phyloP scores from a whole-genome alignment of 2,113 vertebrate species.

The Ornithorhynchus anatinus region DNA sequence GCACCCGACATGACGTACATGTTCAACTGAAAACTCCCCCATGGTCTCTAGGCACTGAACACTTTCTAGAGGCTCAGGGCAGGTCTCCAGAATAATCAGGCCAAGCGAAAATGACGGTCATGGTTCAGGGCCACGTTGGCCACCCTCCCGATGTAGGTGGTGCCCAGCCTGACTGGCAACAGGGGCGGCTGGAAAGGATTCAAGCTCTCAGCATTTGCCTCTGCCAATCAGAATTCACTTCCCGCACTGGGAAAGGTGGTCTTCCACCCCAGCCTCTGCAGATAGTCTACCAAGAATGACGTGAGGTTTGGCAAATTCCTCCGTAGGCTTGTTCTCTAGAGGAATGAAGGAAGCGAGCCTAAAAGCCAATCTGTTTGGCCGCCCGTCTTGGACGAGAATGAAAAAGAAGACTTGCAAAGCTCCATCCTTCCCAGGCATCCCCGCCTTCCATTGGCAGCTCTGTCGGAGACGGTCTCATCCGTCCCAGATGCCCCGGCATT shows the following conservation, averaged over 20 bases:
- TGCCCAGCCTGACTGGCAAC: no score
- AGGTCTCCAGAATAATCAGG: no score
- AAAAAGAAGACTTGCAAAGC: background rate
- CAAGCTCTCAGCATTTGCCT: background rate
- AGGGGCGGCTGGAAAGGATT: no score
- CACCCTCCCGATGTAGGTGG: no score
- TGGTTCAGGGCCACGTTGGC: no score
- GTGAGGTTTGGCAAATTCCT: background rate
- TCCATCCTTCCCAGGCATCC: background rate
- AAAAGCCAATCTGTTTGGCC: background rate
- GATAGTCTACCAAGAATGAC: background rate
- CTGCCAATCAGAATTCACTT: background rate
- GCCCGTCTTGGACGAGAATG: background rate
- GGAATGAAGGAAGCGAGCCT: background rate
- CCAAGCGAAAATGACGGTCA: no score
- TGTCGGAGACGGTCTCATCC: background rate
- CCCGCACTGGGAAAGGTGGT: background rate
- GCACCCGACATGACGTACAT: no score
- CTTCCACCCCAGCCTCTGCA: background rate
- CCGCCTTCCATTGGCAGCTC: background rate
- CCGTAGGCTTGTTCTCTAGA: background rate
- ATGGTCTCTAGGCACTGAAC: no score
- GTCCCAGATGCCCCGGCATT: fast-evolving
- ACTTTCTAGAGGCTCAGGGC: no score
- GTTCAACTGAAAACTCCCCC: no score